Percentiles rank a stretch among this genome's conserved stretches.
Conservation (phyloP, 2,113 vertebrate species). For the Vidua chalybeata region DNA sequence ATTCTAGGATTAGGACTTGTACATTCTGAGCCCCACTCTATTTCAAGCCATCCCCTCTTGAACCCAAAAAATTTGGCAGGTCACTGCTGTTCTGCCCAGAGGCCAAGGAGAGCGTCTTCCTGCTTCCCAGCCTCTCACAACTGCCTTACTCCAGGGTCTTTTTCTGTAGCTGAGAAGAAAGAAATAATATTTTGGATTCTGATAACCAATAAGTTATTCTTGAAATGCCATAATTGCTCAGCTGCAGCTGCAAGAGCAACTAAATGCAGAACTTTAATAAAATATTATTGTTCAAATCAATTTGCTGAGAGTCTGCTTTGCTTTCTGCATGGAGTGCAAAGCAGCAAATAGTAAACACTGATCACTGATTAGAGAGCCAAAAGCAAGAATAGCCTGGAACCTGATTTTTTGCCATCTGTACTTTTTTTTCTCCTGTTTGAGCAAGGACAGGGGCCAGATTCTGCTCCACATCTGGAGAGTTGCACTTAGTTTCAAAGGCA, state of each 20-base stretch:
- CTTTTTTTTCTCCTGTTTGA: not conserved
- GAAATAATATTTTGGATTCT: not conserved
- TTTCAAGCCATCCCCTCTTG: not conserved
- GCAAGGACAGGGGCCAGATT: not conserved
- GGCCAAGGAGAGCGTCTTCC: not conserved
- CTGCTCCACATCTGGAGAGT: not conserved
- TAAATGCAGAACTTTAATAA: conserved; percentile 49
- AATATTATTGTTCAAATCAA: conserved; percentile 17
- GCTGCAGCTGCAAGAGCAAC: conserved; percentile 16
- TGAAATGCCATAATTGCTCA: conserved; percentile 29
- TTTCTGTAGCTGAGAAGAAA: not conserved
- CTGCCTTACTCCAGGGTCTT: not conserved
- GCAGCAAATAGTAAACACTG: conserved; percentile 4
- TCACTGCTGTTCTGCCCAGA: not conserved
- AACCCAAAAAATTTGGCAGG: not conserved
- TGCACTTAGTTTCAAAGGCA: not conserved
- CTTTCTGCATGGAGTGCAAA: not conserved
- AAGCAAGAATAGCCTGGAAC: not conserved
- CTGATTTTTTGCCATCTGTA: not conserved
- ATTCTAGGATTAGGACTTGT: not conserved
- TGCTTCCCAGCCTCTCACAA: not conserved
- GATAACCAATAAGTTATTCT: conserved; percentile 28
- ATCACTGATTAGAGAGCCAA: not conserved
- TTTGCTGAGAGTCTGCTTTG: not conserved
- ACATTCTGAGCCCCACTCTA: not conserved